Base-by-base conservation (phyloP, 2,888 invertebrate genomes). In the Meiosimyza decipiens region DNA sequence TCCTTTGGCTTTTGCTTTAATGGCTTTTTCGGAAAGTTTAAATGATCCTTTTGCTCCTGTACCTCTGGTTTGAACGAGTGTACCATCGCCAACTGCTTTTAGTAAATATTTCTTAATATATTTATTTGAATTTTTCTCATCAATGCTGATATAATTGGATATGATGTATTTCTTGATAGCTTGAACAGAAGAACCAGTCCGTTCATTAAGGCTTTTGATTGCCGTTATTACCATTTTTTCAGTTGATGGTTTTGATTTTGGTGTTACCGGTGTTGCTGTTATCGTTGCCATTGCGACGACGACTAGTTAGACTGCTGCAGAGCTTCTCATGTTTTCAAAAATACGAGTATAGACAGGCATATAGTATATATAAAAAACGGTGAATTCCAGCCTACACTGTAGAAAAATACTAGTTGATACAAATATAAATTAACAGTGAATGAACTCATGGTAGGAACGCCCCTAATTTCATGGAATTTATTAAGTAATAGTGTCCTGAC, bases 101-200 rank as follows among this genome's bases (percentile, higher is more conserved):
- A 90, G 91, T 74, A 91, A 78, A 77, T 89, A 91, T 74, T 89
- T 90, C 76, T 89, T 90, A 78, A 92, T 91, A 84, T 89, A 91
- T 2, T 88, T 88, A 1, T 89, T 88, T 62, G 89, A 81, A 79
- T 90, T 91, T 73, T 90, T 89, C 1, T 88, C 87, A 80, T 91
- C 91, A 7, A 91, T 87, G 73, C 89, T 89, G 1, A 70, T 57
- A 88, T 91, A 91, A 72, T 88, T 89, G 33, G 88, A 86, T 12
- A 88, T 84, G 65, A 92, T 89, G 82, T 90, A 92, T 80, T 92
- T 92, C 82, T 91, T 92, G 9, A 82, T 80, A 3, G 88, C 88
- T 81, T 83, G 88, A 75, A 85, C 80, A 1, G 91, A 91, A 0
- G 91, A 91, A 47, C 92, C 92, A 69, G 89, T 89, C 47, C 90